A percentile compares a stretch with the other conserved stretches of the same genome.
Conservation (phyloP, 2,888 invertebrate genomes). For the Bursaphelenchus okinawaensis region DNA sequence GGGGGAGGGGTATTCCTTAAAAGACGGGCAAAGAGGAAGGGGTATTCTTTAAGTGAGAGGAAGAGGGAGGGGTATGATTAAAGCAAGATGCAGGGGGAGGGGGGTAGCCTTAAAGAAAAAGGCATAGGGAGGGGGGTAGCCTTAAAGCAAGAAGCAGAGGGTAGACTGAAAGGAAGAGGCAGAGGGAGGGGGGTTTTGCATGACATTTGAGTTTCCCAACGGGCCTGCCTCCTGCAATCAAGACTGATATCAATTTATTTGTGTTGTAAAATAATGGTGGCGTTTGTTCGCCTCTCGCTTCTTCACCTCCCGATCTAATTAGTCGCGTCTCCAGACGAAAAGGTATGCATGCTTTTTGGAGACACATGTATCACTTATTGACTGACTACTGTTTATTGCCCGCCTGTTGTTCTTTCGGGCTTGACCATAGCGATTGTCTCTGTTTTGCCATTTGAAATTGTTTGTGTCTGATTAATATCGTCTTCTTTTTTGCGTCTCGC, state of each 20-base stretch:
- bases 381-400: not conserved
- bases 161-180: too few relatives aligned
- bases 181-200: not conserved
- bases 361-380: not conserved
- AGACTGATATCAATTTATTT: not conserved
- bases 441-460: not conserved
- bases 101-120: too few relatives aligned
- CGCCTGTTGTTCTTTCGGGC: not conserved
- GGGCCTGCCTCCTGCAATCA: not conserved
- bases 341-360: too few relatives aligned
- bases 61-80: too few relatives aligned
- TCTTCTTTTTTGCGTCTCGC: too few relatives aligned
- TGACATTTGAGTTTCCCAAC: not conserved
- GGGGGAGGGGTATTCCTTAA: too few relatives aligned
- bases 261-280: not conserved
- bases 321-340: not conserved
- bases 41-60: too few relatives aligned
- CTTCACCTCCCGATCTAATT: not conserved
- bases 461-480: too few relatives aligned
- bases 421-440: not conserved
- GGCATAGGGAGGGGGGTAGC: too few relatives aligned
- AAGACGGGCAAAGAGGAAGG: too few relatives aligned
- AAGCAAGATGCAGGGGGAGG: too few relatives aligned
- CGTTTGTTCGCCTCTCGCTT: not conserved
- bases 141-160: too few relatives aligned